Percentiles rank a stretch among this genome's conserved stretches.
Evolutionary conservation across 2,888 invertebrate species (phyloP).

Genomic region (Drosophila austrosaltans): DNA sequence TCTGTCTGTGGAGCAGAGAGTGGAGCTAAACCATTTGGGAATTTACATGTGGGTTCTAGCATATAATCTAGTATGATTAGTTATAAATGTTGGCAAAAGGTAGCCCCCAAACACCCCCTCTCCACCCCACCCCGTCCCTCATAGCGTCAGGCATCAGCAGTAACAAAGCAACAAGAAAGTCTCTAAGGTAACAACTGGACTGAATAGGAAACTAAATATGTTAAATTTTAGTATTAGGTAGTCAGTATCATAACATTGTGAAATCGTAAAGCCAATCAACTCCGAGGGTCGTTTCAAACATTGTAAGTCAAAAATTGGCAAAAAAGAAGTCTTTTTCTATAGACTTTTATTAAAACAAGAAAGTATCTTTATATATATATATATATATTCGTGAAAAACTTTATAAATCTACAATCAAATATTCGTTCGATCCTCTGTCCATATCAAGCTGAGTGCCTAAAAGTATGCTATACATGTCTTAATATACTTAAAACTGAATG

Average conservation of each 20-base stretch:
- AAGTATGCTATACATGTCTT: no score
- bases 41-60: constrained; percentile 11
- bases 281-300: background rate
- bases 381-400: no score
- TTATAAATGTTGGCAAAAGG: constrained; percentile 37
- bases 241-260: constrained; percentile 1
- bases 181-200: constrained; percentile 3
- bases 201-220: constrained; percentile 7
- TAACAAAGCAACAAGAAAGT: constrained; percentile 8
- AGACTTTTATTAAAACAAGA: no score
- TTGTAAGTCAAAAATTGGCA: no score
- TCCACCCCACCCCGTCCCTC: background rate
- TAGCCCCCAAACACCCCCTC: constrained; percentile 20
- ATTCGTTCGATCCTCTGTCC: no score
- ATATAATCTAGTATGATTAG: constrained; percentile 50
- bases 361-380: no score
- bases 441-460: no score
- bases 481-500: no score
- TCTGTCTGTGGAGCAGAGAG: constrained; percentile 10
- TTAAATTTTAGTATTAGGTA: background rate
- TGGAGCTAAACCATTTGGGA: constrained; percentile 10
- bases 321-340: no score
- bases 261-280: constrained; percentile 9
- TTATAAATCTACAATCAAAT: no score
- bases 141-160: background rate